phyloP scores from a whole-genome alignment of 2,888 invertebrate species.

The Protonemura montana region DNA sequence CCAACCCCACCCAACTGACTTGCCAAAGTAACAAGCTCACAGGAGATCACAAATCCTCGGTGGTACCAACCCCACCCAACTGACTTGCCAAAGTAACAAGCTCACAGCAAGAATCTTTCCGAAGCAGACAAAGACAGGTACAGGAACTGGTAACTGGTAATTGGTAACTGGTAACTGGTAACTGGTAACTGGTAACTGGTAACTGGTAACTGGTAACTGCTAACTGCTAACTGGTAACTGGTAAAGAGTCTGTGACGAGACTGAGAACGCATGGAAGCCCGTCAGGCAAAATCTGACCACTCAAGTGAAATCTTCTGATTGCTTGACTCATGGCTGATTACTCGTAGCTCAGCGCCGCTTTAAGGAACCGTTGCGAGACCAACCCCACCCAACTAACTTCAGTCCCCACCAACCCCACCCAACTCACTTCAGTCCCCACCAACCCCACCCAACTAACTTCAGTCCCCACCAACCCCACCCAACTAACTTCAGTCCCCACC shows the following conservation, averaged over 20 bases:
- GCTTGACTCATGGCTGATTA: conserved; percentile 35
- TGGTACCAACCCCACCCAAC: background rate
- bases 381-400: too few relatives aligned
- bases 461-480: too few relatives aligned
- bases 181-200: background rate
- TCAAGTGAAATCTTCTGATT: conserved; percentile 28
- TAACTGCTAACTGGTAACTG: background rate
- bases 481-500: too few relatives aligned
- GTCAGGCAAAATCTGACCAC: background rate
- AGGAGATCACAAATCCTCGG: too few relatives aligned
- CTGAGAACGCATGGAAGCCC: background rate
- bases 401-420: too few relatives aligned
- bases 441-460: too few relatives aligned
- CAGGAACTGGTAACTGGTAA: background rate
- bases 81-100: background rate
- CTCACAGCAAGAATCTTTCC: background rate
- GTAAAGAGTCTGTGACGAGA: background rate
- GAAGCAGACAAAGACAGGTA: background rate
- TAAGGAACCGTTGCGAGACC: too few relatives aligned
- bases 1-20: too few relatives aligned
- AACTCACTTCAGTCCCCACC: too few relatives aligned
- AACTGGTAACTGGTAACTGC: background rate
- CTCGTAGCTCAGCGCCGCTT: conserved; percentile 17
- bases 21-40: too few relatives aligned
- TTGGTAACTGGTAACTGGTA: background rate